phyloP scores from a whole-genome alignment of 2,113 vertebrate genomes.

The Astur gentilis region DNA sequence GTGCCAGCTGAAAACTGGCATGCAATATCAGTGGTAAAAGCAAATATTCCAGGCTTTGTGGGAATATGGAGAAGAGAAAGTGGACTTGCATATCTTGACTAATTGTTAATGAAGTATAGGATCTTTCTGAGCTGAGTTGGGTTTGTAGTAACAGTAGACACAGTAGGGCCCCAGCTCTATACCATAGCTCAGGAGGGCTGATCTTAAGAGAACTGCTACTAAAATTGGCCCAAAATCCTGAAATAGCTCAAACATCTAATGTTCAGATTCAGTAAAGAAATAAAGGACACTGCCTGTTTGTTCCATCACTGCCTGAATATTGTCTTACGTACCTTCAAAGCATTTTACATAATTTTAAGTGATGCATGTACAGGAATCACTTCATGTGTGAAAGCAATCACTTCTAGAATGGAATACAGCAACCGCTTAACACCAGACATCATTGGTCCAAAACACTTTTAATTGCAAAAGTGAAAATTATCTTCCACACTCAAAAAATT shows the following conservation, averaged over 20 bases:
- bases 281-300: not conserved
- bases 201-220: not conserved
- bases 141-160: not conserved
- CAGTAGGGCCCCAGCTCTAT: not conserved
- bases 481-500: not conserved
- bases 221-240: not conserved
- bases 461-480: not conserved
- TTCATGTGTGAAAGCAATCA: not conserved
- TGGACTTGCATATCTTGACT: not conserved
- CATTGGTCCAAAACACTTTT: not conserved
- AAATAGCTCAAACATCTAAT: not conserved
- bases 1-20: not conserved
- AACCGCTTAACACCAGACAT: not conserved
- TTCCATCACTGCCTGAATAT: not conserved
- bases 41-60: not conserved
- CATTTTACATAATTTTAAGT: not conserved
- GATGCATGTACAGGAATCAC: not conserved
- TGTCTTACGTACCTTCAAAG: not conserved
- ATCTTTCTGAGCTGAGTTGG: not conserved
- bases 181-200: rapidly evolving
- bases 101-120: not conserved
- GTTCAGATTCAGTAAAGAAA: not conserved
- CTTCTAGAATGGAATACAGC: not conserved
- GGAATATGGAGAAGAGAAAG: not conserved
- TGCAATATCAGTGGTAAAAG: not conserved